Base-by-base conservation (phyloP, 1,140 invertebrate genomes). In the Camponotus vicinus region DNA sequence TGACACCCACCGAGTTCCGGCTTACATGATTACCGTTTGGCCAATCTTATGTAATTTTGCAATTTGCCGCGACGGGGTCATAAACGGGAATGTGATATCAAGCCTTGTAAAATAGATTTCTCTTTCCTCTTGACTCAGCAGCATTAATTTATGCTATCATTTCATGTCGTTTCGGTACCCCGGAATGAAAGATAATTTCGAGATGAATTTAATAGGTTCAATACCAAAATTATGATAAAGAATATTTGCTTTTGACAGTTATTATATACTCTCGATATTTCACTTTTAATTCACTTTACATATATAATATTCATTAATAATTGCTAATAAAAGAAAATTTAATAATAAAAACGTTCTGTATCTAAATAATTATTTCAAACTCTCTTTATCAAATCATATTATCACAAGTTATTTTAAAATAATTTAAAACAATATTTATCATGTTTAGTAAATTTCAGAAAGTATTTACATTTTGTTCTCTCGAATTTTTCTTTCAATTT, bases 1-100 rank as follows among this genome's bases (percentile, higher is more conserved):
- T 89, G 86, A 77, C 85, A 90, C 89, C 78, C 55, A 52, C 63
- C 34, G 59, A 90, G 55, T 88, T 90, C 89, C 89, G 89, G 69
- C 71, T 61, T 57, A 52, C 70, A 66, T 34, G 52, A 63, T 70
- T 67, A 85, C 73, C 85, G 2, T 32, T 63, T 52, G 61, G 9
- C 77, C 86, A 88, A 89, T 88, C 88, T 80, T 66, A 64, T 61
- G 79, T 37, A 90, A 90, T 90, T 84, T 90, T 88, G 63, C 89
- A 90, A 90, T 90, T 90, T 70, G 34, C 45, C n/a, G 45, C 27
- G 52, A 42, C 45, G 59, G 27, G 40, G 15, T 64, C 42, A 61
- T 21, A 63, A 80, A 80, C 13, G 79, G 32, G 69, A 83, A 61
- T 83, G 69, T 57, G 37, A 75, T 75, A 61, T 75, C 69, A 75